phyloP scores from a whole-genome alignment of 2,888 invertebrate genomes.

The Scaptomyza polygonia region DNA sequence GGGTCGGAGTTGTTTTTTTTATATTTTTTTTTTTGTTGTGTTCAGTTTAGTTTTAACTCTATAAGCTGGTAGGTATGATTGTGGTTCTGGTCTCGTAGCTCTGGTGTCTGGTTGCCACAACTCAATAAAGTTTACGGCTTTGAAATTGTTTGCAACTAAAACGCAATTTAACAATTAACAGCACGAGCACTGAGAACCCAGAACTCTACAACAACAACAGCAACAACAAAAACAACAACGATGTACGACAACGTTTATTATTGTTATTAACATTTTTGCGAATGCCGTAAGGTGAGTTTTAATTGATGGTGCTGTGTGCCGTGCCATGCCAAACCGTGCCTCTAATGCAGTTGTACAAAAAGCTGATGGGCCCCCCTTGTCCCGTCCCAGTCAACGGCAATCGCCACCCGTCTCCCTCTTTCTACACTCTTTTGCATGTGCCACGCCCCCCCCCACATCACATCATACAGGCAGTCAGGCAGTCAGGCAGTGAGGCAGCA shows the following conservation, averaged over 20 bases:
- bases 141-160: slow-evolving; percentile 76
- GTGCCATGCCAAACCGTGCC: slow-evolving; percentile 29
- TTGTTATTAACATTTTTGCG: slow-evolving; percentile 77
- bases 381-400: slow-evolving; percentile 7
- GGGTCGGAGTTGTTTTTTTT: slow-evolving; percentile 37
- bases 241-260: slow-evolving; percentile 67
- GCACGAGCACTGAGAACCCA: slow-evolving; percentile 57
- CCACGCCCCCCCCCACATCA: slow-evolving; percentile 74
- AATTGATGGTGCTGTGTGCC: slow-evolving; percentile 66
- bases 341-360: slow-evolving; percentile 80
- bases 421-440: slow-evolving; percentile 75
- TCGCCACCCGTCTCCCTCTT: slow-evolving; percentile 21
- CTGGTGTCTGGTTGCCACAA: slow-evolving; percentile 59
- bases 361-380: slow-evolving; percentile 57
- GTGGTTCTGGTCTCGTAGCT: slow-evolving; percentile 1
- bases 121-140: slow-evolving; percentile 75
- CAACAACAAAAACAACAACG: slow-evolving; percentile 18
- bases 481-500: slow-evolving; percentile 7
- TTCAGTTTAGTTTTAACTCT: slow-evolving; percentile 11
- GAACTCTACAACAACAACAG: slow-evolving; percentile 30
- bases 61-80: slow-evolving; percentile 9
- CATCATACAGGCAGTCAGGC: slow-evolving; percentile 8
- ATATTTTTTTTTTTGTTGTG: not conserved
- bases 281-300: slow-evolving; percentile 74
- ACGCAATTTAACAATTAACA: slow-evolving; percentile 81